A percentile compares a stretch with the other conserved stretches of the same genome.
Conservation (phyloP, 2,113 vertebrate species). For the Microcebus lehilahytsara region DNA sequence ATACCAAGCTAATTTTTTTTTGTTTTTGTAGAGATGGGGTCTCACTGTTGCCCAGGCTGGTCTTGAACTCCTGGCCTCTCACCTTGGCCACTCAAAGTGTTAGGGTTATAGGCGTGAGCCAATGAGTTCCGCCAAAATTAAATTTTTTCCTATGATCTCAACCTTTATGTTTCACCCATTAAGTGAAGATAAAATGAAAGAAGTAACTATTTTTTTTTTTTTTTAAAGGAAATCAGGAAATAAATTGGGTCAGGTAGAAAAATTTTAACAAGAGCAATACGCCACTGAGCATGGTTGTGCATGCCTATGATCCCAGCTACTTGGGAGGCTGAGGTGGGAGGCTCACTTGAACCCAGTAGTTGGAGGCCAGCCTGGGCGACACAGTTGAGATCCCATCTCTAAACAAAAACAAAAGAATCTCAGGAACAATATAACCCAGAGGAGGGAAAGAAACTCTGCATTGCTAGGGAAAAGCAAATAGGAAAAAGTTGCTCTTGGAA, state of each 20-base stretch:
- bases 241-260: not conserved
- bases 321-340: not conserved
- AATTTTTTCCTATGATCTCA: not conserved
- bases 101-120: no score
- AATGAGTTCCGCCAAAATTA: not conserved
- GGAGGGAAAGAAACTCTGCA: not conserved
- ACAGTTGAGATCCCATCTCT: not conserved
- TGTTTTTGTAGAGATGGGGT: no score
- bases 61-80: no score
- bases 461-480: not conserved
- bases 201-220: conserved; percentile 6
- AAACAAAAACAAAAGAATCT: not conserved
- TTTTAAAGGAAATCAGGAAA: not conserved
- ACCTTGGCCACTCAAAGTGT: no score
- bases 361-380: not conserved
- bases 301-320: not conserved
- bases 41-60: no score
- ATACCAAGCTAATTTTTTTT: no score
- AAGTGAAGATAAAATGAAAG: not conserved
- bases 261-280: not conserved
- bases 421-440: not conserved
- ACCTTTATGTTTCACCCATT: conserved; percentile 23
- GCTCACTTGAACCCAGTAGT: not conserved
- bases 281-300: not conserved
- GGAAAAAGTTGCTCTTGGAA: not conserved